Base-by-base conservation (phyloP, 2,888 invertebrate genomes). In the Callosobruchus maculatus region DNA sequence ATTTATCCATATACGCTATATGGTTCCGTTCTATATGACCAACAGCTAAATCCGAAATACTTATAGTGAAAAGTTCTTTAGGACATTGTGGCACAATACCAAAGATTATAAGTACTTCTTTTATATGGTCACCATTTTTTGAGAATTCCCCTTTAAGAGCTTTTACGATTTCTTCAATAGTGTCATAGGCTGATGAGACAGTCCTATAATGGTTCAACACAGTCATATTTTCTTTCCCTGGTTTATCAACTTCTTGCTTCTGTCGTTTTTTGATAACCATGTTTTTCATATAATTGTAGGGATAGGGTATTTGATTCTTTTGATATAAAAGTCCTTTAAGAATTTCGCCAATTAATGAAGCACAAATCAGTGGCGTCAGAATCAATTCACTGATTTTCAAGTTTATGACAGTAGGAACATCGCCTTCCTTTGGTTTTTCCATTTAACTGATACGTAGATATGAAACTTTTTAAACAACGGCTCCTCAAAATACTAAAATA, bases 281-380 rank as follows among this genome's bases (percentile, higher is more conserved):
- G 21, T 74, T 80, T 77, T 83, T 83, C 67, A 86, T 74, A 82
- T 83, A 84, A 74, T 71, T 79, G 73, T 83, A 85, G 4, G 85
- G 82, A 75, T 84, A 86, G 13, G 86, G 86, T 72, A 86, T 85
- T 81, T 86, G 91, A 68, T 89, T 84, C 82, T 90, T 89, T 83
- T 91, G 90, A 85, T 90, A 90, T 0, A 88, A 85, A 69, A 91
- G 84, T 79, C 89, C 89, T 83, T 90, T 91, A 69, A 91, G 85
- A 76, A 91, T 81, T 85, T 91, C 90, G 22, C 88, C 89, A 71
- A 91, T 85, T 70, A 91, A 84, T 77, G 89, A 88, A 3, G 90
- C 89, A 84, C 90, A 90, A 21, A 90, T 89, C 82, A 88, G 87
- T 66, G 89, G 87, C 66, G 91, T 91, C 79, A 91, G 18, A 49